Percentiles rank a stretch among this genome's conserved stretches.
Evolutionary conservation across 2,888 invertebrate species (phyloP).

Genomic region (Diplazon laetatorius): DNA sequence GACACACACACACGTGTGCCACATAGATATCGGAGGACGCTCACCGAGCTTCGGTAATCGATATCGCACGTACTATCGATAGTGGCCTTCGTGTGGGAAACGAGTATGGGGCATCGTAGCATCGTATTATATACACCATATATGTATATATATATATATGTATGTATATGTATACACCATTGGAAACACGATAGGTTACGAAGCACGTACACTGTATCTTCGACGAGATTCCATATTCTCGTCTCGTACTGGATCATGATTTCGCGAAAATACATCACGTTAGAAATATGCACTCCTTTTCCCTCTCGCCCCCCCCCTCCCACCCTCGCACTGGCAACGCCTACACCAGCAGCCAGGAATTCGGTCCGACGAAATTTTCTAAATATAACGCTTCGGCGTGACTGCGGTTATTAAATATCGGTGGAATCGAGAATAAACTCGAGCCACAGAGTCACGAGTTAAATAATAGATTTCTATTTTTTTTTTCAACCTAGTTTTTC

Average conservation of each 20-base stretch:
- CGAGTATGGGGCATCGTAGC: too few species aligned
- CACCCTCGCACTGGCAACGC: constrained; percentile 24
- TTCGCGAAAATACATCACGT: constrained; percentile 16
- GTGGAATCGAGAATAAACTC: background rate
- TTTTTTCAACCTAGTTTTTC: too few species aligned
- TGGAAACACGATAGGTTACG: constrained; percentile 25
- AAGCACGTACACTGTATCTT: constrained; percentile 12
- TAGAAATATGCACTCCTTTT: constrained; percentile 8
- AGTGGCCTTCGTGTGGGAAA: constrained; percentile 9
- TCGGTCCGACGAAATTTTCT: constrained; percentile 27
- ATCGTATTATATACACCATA: too few species aligned
- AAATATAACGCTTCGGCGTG: background rate
- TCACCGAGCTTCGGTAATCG: constrained; percentile 47
- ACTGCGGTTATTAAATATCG: constrained; percentile 22
- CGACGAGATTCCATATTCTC: constrained; percentile 23
- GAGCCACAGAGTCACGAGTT: background rate
- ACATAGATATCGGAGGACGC: constrained; percentile 17
- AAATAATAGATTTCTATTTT: background rate
- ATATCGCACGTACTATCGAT: constrained; percentile 53
- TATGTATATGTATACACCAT: too few species aligned
- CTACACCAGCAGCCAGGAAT: constrained; percentile 11
- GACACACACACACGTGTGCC: background rate
- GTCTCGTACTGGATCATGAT: constrained; percentile 31
- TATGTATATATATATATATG: too few species aligned
- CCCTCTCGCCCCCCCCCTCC: too few species aligned